Conservation (phyloP, 2,797 vertebrate species). For the Euthynnus affinis region DNA sequence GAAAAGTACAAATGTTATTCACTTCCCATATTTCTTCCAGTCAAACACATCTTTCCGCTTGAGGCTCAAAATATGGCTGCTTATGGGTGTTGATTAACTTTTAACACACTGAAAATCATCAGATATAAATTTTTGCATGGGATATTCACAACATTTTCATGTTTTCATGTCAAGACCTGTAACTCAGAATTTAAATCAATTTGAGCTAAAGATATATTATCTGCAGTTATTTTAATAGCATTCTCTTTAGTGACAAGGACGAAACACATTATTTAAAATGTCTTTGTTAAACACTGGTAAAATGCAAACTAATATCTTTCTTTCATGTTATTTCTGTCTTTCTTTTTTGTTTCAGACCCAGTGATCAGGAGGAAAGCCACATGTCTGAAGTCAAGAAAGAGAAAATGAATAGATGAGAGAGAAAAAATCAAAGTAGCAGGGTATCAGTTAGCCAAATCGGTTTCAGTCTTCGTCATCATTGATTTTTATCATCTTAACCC, state of each 20-base stretch:
- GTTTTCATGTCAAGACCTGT: neutral
- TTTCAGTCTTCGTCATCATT: slow-evolving; percentile 27
- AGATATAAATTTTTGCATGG: neutral
- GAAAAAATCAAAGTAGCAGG: slow-evolving; percentile 36
- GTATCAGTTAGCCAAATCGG: slow-evolving; percentile 40
- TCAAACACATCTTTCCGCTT: slow-evolving; percentile 22
- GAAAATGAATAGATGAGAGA: slow-evolving; percentile 28
- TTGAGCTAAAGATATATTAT: too few species aligned
- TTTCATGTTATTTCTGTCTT: neutral
- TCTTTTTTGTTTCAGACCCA: slow-evolving; percentile 65
- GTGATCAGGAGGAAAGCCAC: slow-evolving; percentile 50
- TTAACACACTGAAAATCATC: neutral
- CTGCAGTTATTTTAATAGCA: too few species aligned
- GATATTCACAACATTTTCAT: neutral
- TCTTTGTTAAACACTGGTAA: neutral
- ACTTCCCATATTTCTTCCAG: neutral
- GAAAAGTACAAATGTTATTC: slow-evolving; percentile 9
- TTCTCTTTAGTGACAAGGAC: neutral
- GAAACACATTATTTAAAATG: neutral
- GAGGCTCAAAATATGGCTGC: slow-evolving; percentile 18
- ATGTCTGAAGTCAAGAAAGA: slow-evolving; percentile 32
- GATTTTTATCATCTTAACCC: slow-evolving; percentile 9
- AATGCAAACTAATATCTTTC: slow-evolving; percentile 16
- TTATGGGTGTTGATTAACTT: neutral
- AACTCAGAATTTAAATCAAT: neutral